These are phyloP conservation scores for Taenioides sp. DNA, from an alignment of 2,797 vertebrate genomes.

Conservation along the genomic window DNA sequence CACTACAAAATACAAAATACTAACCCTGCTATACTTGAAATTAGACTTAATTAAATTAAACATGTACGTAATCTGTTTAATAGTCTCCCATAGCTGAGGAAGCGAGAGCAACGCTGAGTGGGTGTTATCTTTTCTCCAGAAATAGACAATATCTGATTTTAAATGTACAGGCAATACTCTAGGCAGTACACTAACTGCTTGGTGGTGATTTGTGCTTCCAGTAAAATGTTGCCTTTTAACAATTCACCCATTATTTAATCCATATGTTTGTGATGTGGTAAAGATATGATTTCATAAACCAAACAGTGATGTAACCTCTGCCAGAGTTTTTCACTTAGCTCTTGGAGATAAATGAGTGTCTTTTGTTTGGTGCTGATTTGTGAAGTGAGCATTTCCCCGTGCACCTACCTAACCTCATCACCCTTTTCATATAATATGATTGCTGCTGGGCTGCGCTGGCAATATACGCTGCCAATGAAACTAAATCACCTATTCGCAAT, in stretches of 20 bases:
- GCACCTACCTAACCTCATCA: conserved; percentile 21
- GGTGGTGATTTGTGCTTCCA: not conserved
- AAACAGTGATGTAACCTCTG: not conserved
- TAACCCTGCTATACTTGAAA: no score
- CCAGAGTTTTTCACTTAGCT: conserved; percentile 12
- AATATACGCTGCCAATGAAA: conserved; percentile 19
- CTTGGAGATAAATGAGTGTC: not conserved
- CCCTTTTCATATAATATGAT: conserved; percentile 12
- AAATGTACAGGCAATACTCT: no score
- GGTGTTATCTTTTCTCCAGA: no score
- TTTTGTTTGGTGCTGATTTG: conserved; percentile 16
- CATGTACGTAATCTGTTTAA: no score
- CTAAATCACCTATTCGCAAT: conserved; percentile 19
- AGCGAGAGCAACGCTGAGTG: no score
- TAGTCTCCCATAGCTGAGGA: no score
- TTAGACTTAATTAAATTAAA: no score
- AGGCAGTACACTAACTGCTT: no score
- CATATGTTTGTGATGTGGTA: not conserved
- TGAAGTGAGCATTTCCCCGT: conserved; percentile 13
- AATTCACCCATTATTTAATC: no score
- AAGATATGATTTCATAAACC: not conserved
- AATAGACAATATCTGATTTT: no score
- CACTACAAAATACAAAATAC: no score
- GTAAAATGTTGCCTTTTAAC: no score
- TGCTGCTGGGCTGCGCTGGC: conserved; percentile 13